Percentiles rank a stretch among this genome's conserved stretches.
Evolutionary conservation across 1,140 invertebrate genomes (phyloP).

Genomic region (Mylabris phalerata): DNA sequence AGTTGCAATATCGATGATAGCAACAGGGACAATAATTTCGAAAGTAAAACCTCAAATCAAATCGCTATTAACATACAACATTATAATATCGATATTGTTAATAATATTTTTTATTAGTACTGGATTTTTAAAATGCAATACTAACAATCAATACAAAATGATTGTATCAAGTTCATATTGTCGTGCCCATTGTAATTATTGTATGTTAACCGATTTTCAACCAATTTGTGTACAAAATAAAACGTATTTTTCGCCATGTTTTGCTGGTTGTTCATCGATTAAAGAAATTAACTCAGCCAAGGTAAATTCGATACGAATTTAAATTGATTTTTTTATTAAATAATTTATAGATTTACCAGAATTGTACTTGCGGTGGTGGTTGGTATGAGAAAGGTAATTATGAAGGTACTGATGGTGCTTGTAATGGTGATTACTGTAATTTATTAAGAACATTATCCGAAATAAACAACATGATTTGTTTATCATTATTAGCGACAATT

Average conservation of each 20-base stretch:
- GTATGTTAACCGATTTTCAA: conserved; percentile 53
- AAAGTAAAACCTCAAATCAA: conserved; percentile 50
- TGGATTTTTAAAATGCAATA: conserved; percentile 52
- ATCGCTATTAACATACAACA: conserved; percentile 51
- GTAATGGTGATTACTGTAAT: conserved; percentile 46
- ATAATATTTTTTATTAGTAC: conserved; percentile 49
- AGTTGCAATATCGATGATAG: conserved; percentile 51
- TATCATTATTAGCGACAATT: conserved; percentile 43
- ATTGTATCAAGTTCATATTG: conserved; percentile 48
- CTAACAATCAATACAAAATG: conserved; percentile 35
- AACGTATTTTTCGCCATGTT: conserved; percentile 64
- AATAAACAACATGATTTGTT: conserved; percentile 41
- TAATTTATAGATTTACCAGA: conserved; percentile 43
- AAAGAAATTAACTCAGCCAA: conserved; percentile 36
- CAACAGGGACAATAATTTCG: conserved; percentile 56
- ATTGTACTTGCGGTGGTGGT: conserved; percentile 44
- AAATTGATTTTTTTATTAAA: no score
- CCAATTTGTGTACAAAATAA: conserved; percentile 55
- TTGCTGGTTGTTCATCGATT: conserved; percentile 55
- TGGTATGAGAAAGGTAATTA: conserved; percentile 27
- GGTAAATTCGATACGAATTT: background rate
- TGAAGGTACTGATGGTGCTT: conserved; percentile 49
- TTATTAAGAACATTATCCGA: conserved; percentile 50
- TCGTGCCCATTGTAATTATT: conserved; percentile 52
- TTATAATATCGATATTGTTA: conserved; percentile 45